Conservation (phyloP, 1,140 invertebrate genomes). For the Cydia splendana region DNA sequence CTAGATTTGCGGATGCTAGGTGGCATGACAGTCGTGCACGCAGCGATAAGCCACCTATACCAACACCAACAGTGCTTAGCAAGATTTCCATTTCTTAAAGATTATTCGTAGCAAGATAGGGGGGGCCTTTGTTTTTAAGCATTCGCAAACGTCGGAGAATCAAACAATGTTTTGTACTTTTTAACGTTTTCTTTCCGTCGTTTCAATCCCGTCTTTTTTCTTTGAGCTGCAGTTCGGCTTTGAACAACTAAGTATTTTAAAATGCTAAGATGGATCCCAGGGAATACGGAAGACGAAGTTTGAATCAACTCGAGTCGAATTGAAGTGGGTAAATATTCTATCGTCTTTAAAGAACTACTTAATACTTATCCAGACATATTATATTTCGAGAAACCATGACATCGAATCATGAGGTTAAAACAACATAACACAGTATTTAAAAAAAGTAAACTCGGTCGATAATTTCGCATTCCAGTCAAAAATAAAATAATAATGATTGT, state of each 20-base stretch:
- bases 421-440: no score
- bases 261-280: constrained; percentile 13
- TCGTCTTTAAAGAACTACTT: not conserved
- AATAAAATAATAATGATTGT: no score
- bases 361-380: not conserved
- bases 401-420: no score
- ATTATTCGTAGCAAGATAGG: not conserved
- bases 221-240: constrained; percentile 10
- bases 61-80: no score
- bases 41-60: no score
- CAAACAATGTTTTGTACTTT: constrained; percentile 14
- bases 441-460: no score
- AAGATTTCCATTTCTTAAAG: no score
- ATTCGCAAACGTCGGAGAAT: constrained; percentile 6
- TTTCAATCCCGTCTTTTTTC: constrained; percentile 6
- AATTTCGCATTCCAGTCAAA: no score
- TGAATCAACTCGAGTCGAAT: not conserved
- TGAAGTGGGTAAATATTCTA: not conserved
- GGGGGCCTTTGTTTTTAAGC: not conserved
- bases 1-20: no score
- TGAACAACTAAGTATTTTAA: constrained; percentile 20
- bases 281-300: constrained; percentile 1
- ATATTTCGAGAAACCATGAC: no score
- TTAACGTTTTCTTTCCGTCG: constrained; percentile 8
- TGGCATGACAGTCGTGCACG: no score